Percentiles rank a stretch among this genome's conserved stretches.
Conservation (phyloP, 1,140 invertebrate species). For the Ruditapes philippinarum region DNA sequence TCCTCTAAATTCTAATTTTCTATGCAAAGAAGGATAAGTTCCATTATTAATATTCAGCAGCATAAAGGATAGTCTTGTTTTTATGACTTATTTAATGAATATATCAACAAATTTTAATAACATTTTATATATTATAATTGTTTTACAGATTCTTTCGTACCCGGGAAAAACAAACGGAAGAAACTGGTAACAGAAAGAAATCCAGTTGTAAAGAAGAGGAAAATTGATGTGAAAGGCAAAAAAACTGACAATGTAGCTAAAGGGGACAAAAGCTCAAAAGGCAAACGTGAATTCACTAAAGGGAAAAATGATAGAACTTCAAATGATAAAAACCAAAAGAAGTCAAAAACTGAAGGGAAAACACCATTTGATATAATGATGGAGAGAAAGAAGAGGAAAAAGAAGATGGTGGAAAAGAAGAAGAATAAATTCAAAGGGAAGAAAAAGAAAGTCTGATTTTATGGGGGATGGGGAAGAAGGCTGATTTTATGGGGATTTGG, state of each 20-base stretch:
- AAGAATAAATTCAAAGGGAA: constrained; percentile 12
- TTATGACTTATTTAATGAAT: no score
- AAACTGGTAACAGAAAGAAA: background rate
- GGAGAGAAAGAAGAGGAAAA: constrained; percentile 55
- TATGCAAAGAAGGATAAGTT: no score
- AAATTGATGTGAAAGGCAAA: background rate
- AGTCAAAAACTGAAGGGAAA: constrained; percentile 26
- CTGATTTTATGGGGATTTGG: no score
- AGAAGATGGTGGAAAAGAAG: constrained; percentile 44
- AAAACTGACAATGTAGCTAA: background rate
- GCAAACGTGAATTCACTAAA: background rate
- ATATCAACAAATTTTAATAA: no score
- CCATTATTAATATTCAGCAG: no score
- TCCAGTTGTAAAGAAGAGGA: constrained; percentile 26
- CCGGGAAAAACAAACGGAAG: constrained; percentile 35
- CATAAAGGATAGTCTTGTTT: no score
- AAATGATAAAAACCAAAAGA: constrained; percentile 19
- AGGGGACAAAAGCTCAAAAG: no score
- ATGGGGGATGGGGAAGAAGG: no score
- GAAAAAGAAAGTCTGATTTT: background rate
- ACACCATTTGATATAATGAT: constrained; percentile 42
- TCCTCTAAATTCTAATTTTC: no score
- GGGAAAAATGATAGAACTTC: background rate
- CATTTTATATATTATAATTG: no score
- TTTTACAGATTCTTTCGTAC: constrained; percentile 33